Base-by-base conservation (phyloP, 2,888 invertebrate genomes). In the Drosophila borborema region DNA sequence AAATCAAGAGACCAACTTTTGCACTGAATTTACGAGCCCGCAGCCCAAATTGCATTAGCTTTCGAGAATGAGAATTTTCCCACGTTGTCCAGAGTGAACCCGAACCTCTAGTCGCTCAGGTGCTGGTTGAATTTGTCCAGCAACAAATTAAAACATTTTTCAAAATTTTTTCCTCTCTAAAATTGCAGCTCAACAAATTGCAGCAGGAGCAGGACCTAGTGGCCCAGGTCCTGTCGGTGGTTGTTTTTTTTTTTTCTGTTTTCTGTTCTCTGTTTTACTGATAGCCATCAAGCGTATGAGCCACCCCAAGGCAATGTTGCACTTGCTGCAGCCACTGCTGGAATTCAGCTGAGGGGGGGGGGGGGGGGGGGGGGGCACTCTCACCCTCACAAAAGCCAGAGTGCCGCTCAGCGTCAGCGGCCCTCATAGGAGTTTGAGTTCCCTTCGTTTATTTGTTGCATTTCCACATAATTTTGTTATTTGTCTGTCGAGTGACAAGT, bases 381-480 rank as follows among this genome's bases (percentile, higher is more conserved):
- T 63, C 75, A 79, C 75, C 68, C 82, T 64, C 65, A 70, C 16
- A 5, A 48, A 8, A 8, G 31, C 9, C 40, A 20, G 45, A 14
- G 38, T 10, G 18, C 67, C 51, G 5, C 77, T 61, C 63, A 56
- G 56, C 49, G 46, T 66, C 34, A 20, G 31, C 59, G 51, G 45
- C 36, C 67, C 61, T 65, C 45, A 28, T 18, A 36, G 43, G 12
- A 62, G 36, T 73, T 72, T 28, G 49, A 40, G 58, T 68, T 49
- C 38, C 63, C 49, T 38, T 46, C 58, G 61, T 68, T 60, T 67
- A 76, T 76, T 77, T 90, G 76, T 83, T 90, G 82, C 84, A 85
- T 80, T 89, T 88, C 90, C 74, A 74, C 81, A 76, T 91, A 86
- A 90, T 89, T 91, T 90, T 62, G 51, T 82, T 90, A 86, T 91